Conservation (phyloP, 2,888 invertebrate genomes). For the Toxonevra muliebris region DNA sequence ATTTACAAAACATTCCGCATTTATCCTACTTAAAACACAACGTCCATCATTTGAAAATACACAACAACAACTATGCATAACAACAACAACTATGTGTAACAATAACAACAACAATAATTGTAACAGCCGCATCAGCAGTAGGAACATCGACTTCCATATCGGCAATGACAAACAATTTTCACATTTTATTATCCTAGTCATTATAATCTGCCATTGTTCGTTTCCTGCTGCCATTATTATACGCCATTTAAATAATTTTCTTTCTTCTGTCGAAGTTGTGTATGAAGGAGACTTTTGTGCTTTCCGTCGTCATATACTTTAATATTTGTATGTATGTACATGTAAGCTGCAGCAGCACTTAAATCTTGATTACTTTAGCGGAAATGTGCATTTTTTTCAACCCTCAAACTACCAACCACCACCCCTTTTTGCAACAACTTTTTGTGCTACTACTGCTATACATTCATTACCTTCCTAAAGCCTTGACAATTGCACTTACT, state of each 20-base stretch:
- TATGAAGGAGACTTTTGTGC: too few relatives aligned
- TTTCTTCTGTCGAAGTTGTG: conserved; percentile 34
- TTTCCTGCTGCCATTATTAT: conserved; percentile 62
- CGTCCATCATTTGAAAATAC: background rate
- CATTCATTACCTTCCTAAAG: background rate
- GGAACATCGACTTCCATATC: conserved; percentile 45
- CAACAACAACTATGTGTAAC: background rate
- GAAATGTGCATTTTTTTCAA: background rate
- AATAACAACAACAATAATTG: conserved; percentile 12
- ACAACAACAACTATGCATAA: background rate
- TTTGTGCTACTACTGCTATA: background rate
- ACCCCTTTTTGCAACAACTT: too few relatives aligned
- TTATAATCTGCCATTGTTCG: conserved; percentile 55
- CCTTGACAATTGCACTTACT: too few relatives aligned
- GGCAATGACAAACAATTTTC: conserved; percentile 51
- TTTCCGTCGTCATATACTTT: background rate
- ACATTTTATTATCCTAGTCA: conserved; percentile 61
- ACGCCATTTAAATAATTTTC: conserved; percentile 63
- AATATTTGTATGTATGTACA: background rate
- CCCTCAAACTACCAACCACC: background rate
- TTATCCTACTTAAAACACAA: conserved; percentile 1
- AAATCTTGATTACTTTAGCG: conserved; percentile 36
- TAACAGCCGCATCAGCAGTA: conserved; percentile 32
- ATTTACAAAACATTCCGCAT: conserved; percentile 21
- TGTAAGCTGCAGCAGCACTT: conserved; percentile 24